Evolutionary conservation across 1,140 invertebrate genomes (phyloP), one percentile per base, ranked within the genome.

Genomic region (Drosophila virilis): DNA sequence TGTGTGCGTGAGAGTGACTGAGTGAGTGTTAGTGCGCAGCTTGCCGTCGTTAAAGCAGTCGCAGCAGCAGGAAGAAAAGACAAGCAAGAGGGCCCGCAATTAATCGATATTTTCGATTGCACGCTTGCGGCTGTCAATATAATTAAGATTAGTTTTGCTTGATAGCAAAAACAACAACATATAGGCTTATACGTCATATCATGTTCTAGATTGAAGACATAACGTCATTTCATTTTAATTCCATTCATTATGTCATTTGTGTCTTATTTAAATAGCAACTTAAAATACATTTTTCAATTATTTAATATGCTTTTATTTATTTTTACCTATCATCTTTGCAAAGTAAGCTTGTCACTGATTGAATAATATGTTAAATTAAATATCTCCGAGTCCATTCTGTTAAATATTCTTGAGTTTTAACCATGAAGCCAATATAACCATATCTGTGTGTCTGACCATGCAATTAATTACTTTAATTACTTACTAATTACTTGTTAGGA

Each of bases 91-190:
- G 22, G 70, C 33, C 43, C 38, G 66, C 51, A 70, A 75, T 62
- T 75, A 75, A 75, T 75, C 72, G 72, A 75, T 75, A 70, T 71
- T 75, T 75, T 70, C 72, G 45, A 64, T 58, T 71, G 67, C 59
- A 59, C 33, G 45, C n/a, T 46, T 42, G 13, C 54, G 43, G 43
- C 17, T 33, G 38, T 28, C 38, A 54, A 46, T 48, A 35, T n/a
- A 55, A 65, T 46, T 52, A 33, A 65, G 13, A 46, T 58, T 67
- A 33, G 33, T 32, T 66, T 8, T 40, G 38, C 28, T 40, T 35
- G 42, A 15, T 48, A 58, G 32, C 42, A 59, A 58, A 10, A 38
- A 15, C 35, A 40, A 54, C n/a, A 1, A 54, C 28, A 64, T 28
- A 50, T 52, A 6, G 1, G 61, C n/a, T 43, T 42, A 28, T n/a